Percentiles rank a stretch among this genome's conserved stretches.
These are phyloP conservation scores for Todiramphus saurophagus DNA, from an alignment of 2,113 vertebrate species.

Conservation along the genomic window DNA sequence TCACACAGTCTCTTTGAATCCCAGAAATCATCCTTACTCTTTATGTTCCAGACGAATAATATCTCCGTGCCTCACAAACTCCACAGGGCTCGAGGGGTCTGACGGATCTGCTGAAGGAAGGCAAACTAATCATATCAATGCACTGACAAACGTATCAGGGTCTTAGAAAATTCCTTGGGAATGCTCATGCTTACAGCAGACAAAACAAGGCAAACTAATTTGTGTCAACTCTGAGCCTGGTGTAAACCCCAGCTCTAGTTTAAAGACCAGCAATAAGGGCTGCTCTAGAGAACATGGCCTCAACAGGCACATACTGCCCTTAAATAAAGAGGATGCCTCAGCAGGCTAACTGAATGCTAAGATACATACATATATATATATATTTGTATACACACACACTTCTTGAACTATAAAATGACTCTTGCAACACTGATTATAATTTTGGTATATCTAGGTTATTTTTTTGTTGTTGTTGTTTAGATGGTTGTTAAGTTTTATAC, in stretches of 20 bases:
- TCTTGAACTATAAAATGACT: background rate
- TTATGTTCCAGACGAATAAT: constrained; percentile 86
- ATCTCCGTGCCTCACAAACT: constrained; percentile 88
- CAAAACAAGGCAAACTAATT: background rate
- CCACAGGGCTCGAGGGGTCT: constrained; percentile 77
- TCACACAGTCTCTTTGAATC: background rate
- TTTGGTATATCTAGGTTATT: background rate
- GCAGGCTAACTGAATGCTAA: background rate
- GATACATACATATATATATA: background rate
- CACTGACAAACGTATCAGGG: background rate
- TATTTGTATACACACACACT: background rate
- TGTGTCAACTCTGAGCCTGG: background rate
- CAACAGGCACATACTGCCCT: background rate
- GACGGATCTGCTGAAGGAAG: constrained; percentile 68
- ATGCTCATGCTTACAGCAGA: background rate
- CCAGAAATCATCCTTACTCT: constrained; percentile 77
- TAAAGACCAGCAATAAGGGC: background rate
- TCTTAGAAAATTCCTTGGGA: background rate
- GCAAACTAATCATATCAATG: background rate
- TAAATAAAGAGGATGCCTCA: background rate
- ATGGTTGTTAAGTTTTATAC: background rate
- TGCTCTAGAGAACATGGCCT: background rate
- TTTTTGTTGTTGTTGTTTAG: background rate
- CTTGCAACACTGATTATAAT: background rate
- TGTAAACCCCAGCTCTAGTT: background rate